Evolutionary conservation across 1,140 invertebrate genomes (phyloP), one percentile per base, ranked within the genome.

Genomic region (Drosophila parvula): DNA sequence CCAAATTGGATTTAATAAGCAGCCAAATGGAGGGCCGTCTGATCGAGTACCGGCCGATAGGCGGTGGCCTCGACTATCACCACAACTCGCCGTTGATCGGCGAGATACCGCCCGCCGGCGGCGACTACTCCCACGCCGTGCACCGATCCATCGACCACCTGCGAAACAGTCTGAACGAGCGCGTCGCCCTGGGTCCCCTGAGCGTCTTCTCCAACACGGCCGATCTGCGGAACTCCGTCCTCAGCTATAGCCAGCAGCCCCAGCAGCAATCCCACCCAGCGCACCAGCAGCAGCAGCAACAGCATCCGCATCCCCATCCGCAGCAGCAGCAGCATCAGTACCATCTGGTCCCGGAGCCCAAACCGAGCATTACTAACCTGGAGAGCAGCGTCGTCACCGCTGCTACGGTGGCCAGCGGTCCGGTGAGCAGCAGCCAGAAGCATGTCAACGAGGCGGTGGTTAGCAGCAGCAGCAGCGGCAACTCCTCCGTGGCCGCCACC

Each of bases 61-160:
- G 94, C 59, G 94, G 94, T 59, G 94, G 94, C 16, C 91, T 94
- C 32, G 94, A 94, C 75, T 94, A 94, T 90, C 94, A 94, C 84
- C 94, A 94, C 82, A 92, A 91, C 50, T 94, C 94, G 9, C 94
- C 94, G 5, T 81, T 94, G 3, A 94, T 94, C 92, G 94, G 94
- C 0, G 94, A 94, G 89, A 94, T 94, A 77, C 94, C 94, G 14
- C 90, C 90, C 28, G 77, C 81, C 30, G 92, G 91, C 11, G 94
- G 94, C 22, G 91, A 92, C 10, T 94, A 94, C 75, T 93, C 93
- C 18, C 94, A 95, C 79, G 94, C 95, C 65, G 94, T 95, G 74
- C 94, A 95, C 88, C 92, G 94, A 65, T 95, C 94, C 80, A 95
- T 95, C 84, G 95, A 95, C 78, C 95, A 95, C 80, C 86, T 95